Conservation (phyloP, 2,888 invertebrate species). For the Lissocephala sabroskyi region DNA sequence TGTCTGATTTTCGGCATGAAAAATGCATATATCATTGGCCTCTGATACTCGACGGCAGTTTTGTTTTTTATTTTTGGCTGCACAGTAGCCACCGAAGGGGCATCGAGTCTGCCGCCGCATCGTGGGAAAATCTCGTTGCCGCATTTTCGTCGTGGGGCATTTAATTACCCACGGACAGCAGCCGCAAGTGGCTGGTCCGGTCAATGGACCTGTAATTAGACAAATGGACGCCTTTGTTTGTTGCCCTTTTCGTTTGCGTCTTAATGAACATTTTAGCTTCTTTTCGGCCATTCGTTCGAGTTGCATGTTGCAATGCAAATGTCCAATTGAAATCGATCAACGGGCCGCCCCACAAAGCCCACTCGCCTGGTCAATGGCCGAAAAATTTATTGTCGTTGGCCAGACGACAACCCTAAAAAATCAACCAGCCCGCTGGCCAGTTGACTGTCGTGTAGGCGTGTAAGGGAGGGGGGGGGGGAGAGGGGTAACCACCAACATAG, state of each 20-base stretch:
- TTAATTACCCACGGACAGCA: constrained; percentile 58
- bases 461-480: neutral
- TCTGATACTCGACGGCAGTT: constrained; percentile 55
- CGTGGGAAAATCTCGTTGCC: constrained; percentile 51
- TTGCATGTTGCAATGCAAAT: constrained; percentile 55
- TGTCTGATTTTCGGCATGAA: constrained; percentile 39
- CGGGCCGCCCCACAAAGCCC: constrained; percentile 47
- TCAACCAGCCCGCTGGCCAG: constrained; percentile 1
- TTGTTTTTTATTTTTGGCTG: constrained; percentile 12
- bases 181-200: constrained; percentile 33
- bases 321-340: constrained; percentile 26
- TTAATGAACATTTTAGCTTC: too few species aligned
- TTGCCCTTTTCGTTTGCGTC: constrained; percentile 57
- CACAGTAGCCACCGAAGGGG: constrained; percentile 42
- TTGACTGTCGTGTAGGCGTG: constrained; percentile 4
- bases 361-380: constrained; percentile 28
- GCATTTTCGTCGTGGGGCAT: constrained; percentile 35
- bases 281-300: too few species aligned
- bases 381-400: constrained; percentile 35
- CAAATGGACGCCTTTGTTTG: constrained; percentile 18
- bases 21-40: constrained; percentile 64
- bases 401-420: constrained; percentile 26
- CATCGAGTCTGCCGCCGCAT: constrained; percentile 14
- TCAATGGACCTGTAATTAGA: neutral
- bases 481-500: constrained; percentile 22